A percentile compares a stretch with the other conserved stretches of the same genome.
Conservation (phyloP, 2,888 invertebrate genomes). For the Calameuta filiformis region DNA sequence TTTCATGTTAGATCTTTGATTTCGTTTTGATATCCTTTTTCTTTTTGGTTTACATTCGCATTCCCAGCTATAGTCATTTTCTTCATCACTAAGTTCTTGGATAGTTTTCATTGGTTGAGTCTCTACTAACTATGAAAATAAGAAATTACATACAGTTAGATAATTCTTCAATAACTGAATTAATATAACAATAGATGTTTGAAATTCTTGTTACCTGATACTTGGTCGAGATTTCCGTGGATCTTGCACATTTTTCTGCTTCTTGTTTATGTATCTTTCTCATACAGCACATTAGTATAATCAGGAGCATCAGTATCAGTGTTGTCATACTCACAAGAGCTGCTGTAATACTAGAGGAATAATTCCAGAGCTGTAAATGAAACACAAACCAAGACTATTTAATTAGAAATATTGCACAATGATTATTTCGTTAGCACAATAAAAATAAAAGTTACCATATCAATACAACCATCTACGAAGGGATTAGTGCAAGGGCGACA, state of each 20-base stretch:
- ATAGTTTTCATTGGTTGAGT: neutral
- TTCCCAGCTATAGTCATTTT: conserved; percentile 29
- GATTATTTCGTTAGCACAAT: conserved; percentile 5
- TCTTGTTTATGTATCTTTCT: conserved; percentile 26
- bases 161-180: neutral
- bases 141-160: neutral
- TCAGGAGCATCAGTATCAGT: conserved; percentile 33
- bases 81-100: conserved; percentile 25
- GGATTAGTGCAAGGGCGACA: conserved; percentile 53
- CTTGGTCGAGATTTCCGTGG: conserved; percentile 23
- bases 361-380: conserved; percentile 43
- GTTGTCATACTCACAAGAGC: conserved; percentile 33
- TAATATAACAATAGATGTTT: neutral
- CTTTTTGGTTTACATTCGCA: conserved; percentile 21
- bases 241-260: conserved; percentile 14
- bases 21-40: conserved; percentile 21
- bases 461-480: conserved; percentile 50
- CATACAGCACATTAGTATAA: conserved; percentile 35
- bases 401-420: neutral
- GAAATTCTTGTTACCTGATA: conserved; percentile 17
- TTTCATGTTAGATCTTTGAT: conserved; percentile 4
- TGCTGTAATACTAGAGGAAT: conserved; percentile 38
- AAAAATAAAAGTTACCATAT: conserved; percentile 39
- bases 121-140: neutral
- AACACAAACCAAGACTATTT: conserved; percentile 5